Evolutionary conservation across 2,888 invertebrate species (phyloP).

Genomic region (Pogonocherus hispidulus): DNA sequence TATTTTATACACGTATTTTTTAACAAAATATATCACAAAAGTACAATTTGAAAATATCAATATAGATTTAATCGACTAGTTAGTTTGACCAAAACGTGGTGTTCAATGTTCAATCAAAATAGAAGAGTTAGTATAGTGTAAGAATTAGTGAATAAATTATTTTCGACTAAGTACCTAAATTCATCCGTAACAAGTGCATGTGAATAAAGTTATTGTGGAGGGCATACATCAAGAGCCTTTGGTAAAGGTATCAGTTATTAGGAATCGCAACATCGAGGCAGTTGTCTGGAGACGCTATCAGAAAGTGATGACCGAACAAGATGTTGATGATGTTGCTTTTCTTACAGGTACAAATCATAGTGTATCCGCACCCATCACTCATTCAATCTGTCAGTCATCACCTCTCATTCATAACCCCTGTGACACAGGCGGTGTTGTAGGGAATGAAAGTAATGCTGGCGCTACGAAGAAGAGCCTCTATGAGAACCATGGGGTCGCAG

Average conservation of each 20-base stretch:
- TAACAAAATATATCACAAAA: slow-evolving; percentile 55
- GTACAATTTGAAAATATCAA: slow-evolving; percentile 54
- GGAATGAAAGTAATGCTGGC: slow-evolving; percentile 74
- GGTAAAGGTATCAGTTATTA: slow-evolving; percentile 69
- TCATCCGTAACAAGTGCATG: slow-evolving; percentile 38
- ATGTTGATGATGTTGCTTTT: slow-evolving; percentile 93
- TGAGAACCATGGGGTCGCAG: slow-evolving; percentile 84
- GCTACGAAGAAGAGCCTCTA: slow-evolving; percentile 78
- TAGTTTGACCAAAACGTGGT: slow-evolving; percentile 53
- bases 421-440: slow-evolving; percentile 71
- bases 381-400: slow-evolving; percentile 62
- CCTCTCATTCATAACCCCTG: slow-evolving; percentile 67
- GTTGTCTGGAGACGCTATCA: slow-evolving; percentile 69
- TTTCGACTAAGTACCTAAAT: slow-evolving; percentile 34
- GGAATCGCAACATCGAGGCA: slow-evolving; percentile 68
- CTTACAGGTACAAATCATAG: slow-evolving; percentile 73
- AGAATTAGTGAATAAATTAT: slow-evolving; percentile 5
- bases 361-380: slow-evolving; percentile 60
- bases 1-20: slow-evolving; percentile 47
- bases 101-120: slow-evolving; percentile 48
- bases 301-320: slow-evolving; percentile 88
- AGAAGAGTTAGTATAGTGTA: slow-evolving; percentile 40
- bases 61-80: slow-evolving; percentile 28
- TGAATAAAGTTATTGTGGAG: slow-evolving; percentile 62
- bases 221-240: slow-evolving; percentile 66